Conservation (phyloP, 2,888 invertebrate genomes). For the Diachrysia chrysitis region DNA sequence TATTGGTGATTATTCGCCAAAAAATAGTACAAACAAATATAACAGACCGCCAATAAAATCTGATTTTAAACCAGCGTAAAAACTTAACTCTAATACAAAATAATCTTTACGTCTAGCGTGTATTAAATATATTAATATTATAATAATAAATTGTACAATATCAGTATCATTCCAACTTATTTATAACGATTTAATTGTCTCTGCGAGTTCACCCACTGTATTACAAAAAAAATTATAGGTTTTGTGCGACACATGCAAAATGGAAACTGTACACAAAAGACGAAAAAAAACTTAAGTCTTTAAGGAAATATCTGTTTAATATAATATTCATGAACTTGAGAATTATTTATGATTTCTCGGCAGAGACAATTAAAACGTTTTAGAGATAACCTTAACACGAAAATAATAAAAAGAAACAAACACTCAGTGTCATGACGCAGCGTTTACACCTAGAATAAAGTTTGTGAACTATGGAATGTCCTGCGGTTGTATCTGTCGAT, state of each 20-base stretch:
- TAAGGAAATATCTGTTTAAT: constrained; percentile 6
- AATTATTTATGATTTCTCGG: constrained; percentile 33
- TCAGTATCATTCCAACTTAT: constrained; percentile 75
- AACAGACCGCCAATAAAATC: constrained; percentile 66
- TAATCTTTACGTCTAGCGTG: constrained; percentile 77
- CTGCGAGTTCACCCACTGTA: constrained; percentile 26
- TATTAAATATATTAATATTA: constrained; percentile 81
- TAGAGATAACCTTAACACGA: constrained; percentile 61
- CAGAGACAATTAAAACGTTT: constrained; percentile 53
- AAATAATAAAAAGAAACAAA: constrained; percentile 67
- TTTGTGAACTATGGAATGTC: constrained; percentile 83
- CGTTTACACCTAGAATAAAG: constrained; percentile 66
- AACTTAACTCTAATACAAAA: constrained; percentile 79
- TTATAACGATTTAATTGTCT: constrained; percentile 44
- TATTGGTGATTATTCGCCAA: neutral
- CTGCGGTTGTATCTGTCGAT: constrained; percentile 52
- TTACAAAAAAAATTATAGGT: constrained; percentile 12
- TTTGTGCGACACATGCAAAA: constrained; percentile 50
- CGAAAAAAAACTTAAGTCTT: neutral
- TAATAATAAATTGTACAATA: constrained; percentile 84
- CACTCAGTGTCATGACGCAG: constrained; percentile 78
- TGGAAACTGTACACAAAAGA: constrained; percentile 14
- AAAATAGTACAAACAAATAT: constrained; percentile 48
- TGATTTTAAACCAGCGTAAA: constrained; percentile 82
- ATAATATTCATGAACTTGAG: constrained; percentile 38